phyloP scores from a whole-genome alignment of 1,140 invertebrate genomes.

The Drosophila repleta region DNA sequence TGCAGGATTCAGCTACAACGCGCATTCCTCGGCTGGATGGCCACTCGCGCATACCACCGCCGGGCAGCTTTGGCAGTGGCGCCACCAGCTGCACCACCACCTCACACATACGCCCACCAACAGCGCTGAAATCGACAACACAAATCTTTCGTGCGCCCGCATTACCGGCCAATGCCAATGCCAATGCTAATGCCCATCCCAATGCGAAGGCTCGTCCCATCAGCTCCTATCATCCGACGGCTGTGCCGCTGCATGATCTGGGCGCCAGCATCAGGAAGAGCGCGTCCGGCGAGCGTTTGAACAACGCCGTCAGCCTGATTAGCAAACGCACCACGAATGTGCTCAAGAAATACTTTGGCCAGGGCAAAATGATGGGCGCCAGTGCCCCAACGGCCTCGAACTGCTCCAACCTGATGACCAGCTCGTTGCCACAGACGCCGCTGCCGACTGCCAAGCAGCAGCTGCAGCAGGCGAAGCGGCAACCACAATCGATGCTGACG shows the following conservation, averaged over 20 bases:
- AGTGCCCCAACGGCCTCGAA: not conserved
- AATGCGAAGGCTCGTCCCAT: conserved; percentile 39
- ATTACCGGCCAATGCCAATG: conserved; percentile 17
- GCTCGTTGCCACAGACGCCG: conserved; percentile 60
- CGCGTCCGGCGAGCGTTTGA: conserved; percentile 68
- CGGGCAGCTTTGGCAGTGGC: conserved; percentile 53
- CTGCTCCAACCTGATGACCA: conserved; percentile 43
- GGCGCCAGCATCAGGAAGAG: conserved; percentile 67
- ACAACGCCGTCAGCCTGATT: conserved; percentile 62
- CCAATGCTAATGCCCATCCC: not conserved
- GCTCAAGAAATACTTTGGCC: conserved; percentile 60
- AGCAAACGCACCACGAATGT: conserved; percentile 62
- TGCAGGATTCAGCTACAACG: conserved; percentile 69
- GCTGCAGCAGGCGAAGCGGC: not conserved
- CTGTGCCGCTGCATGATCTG: conserved; percentile 51
- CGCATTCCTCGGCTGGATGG: conserved; percentile 78
- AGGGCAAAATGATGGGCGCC: conserved; percentile 28
- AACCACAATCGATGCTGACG: conserved; percentile 17
- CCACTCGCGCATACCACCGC: conserved; percentile 69
- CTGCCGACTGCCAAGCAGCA: conserved; percentile 42
- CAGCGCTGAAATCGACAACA: conserved; percentile 40
- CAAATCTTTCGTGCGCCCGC: conserved; percentile 62
- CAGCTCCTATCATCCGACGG: conserved; percentile 52
- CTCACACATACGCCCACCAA: conserved; percentile 68
- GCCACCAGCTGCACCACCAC: conserved; percentile 17